Conservation (phyloP, 2,888 invertebrate species). For the Mellilla xanthometata region DNA sequence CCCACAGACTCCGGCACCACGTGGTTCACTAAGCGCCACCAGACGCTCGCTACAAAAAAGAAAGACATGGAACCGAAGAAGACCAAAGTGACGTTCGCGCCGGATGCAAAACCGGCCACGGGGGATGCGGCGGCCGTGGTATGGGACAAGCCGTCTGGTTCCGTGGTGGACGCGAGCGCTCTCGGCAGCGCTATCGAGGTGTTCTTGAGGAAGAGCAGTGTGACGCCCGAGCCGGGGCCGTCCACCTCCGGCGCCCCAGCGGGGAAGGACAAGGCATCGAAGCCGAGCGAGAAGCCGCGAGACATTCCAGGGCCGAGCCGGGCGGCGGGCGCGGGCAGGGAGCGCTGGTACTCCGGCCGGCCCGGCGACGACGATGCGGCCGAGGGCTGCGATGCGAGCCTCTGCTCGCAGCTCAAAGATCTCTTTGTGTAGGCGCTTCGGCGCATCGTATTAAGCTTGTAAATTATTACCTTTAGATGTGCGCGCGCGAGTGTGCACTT, state of each 20-base stretch:
- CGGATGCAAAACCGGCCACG: slow-evolving; percentile 83
- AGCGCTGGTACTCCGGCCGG: slow-evolving; percentile 85
- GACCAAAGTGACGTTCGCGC: slow-evolving; percentile 82
- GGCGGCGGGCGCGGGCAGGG: slow-evolving; percentile 45
- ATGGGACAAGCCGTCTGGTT: slow-evolving; percentile 90
- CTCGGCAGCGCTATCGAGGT: slow-evolving; percentile 93
- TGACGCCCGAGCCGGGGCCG: slow-evolving; percentile 62
- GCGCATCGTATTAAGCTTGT: slow-evolving; percentile 58
- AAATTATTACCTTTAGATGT: slow-evolving; percentile 68
- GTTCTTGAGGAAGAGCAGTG: slow-evolving; percentile 85
- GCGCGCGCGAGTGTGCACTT: slow-evolving; percentile 51
- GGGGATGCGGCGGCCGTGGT: slow-evolving; percentile 85
- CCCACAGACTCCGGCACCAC: slow-evolving; percentile 80
- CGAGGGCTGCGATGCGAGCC: slow-evolving; percentile 90
- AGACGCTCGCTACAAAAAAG: slow-evolving; percentile 87
- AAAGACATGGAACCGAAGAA: slow-evolving; percentile 77
- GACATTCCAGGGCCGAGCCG: slow-evolving; percentile 61
- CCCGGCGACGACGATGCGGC: slow-evolving; percentile 87
- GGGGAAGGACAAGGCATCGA: slow-evolving; percentile 47
- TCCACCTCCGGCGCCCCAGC: slow-evolving; percentile 50
- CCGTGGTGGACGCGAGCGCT: slow-evolving; percentile 90
- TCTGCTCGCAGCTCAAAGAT: slow-evolving; percentile 93
- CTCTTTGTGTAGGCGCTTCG: slow-evolving; percentile 88
- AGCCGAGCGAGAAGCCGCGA: slow-evolving; percentile 57
- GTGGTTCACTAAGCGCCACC: slow-evolving; percentile 91